Evolutionary conservation across 2,797 vertebrate genomes (phyloP), one percentile per base, ranked within the genome.

Genomic region (Notoglanidium macrostoma): DNA sequence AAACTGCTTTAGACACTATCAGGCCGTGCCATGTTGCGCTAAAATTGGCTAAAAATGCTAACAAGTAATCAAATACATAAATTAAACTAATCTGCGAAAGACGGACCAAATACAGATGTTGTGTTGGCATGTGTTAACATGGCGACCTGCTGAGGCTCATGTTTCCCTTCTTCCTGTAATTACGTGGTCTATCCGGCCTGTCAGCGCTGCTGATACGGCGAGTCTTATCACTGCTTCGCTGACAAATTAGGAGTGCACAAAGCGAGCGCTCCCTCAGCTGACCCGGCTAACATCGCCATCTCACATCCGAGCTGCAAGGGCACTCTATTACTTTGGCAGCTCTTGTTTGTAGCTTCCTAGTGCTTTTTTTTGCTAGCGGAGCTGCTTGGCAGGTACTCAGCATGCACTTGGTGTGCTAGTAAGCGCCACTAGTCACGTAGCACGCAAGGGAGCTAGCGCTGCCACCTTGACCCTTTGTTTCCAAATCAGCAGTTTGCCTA

Each of bases 401-500:
- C 79, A 83, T 76, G 85, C 90, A 73, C 92, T 91, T 80, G 54
- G 92, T 90, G 92, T 91, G 90, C 83, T 67, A 9, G 65, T 73
- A 7, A 32, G 83, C 46, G 63, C 85, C 78, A 40, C 89, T 89
- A 89, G 88, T 76, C 89, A 67, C 89, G 57, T 87, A 26, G 91
- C 78, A 86, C 85, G 86, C 86, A 35, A 23, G 73, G 74, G 12
- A 51, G 92, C 84, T 88, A 59, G 85, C 88, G 90, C 91, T 91
- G 93, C 92, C 88, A 86, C 90, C 91, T 87, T 92, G 91, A 95
- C 91, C 92, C 91, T 92, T 85, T 92, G 87, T 93, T 96, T 94
- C 93, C 93, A 93, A 94, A 96, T 94, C 93, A 95, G 94, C 94
- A 92, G 89, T 94, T 94, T 94, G 93, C 90, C 92, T 94, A 91